Conservation (phyloP, 2,113 vertebrate genomes). For the Amblyornis subalaris region DNA sequence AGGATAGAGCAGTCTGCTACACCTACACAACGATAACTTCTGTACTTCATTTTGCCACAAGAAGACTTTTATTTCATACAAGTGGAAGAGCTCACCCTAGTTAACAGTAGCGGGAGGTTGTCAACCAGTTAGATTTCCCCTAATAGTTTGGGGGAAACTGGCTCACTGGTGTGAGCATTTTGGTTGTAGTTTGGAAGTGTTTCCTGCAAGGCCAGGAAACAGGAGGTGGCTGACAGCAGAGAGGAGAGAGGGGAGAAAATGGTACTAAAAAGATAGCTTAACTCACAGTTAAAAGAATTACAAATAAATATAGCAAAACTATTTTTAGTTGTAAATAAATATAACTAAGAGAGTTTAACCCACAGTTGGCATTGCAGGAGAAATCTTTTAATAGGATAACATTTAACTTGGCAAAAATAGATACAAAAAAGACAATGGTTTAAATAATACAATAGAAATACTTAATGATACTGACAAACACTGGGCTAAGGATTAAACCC, state of each 20-base stretch:
- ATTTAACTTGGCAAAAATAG: neutral
- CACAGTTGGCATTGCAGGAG: neutral
- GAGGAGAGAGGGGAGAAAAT: rapidly evolving
- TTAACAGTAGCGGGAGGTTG: neutral
- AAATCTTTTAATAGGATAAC: neutral
- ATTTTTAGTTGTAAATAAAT: neutral
- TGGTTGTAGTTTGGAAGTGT: neutral
- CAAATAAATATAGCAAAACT: neutral
- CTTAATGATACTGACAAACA: neutral
- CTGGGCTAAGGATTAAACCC: neutral
- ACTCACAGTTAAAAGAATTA: neutral
- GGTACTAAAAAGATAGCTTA: neutral
- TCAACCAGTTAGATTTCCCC: neutral
- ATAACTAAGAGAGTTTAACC: neutral
- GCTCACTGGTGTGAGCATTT: neutral
- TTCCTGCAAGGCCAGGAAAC: neutral
- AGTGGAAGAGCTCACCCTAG: neutral
- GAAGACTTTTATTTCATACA: neutral
- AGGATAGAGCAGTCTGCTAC: neutral
- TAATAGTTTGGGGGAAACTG: neutral
- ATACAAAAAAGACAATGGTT: neutral
- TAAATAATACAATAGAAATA: neutral
- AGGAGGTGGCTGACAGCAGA: neutral
- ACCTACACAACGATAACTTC: neutral
- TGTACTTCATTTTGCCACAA: neutral